Evolutionary conservation across 92 coral and sea anemone species (phyloP).

Genomic region (Epizoanthus scotinus): DNA sequence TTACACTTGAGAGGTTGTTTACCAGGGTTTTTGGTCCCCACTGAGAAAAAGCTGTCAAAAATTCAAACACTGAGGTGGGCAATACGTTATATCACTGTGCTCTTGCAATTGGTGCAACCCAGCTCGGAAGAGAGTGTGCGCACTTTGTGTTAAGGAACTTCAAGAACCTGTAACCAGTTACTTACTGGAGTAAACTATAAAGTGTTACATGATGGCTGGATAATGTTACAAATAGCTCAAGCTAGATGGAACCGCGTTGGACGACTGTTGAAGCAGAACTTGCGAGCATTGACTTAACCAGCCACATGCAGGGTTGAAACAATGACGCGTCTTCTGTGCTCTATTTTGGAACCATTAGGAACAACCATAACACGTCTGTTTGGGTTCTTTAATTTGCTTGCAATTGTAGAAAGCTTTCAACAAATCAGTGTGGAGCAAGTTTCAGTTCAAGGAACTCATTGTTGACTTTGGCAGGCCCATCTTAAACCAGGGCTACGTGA

Average conservation of each 20-base stretch:
- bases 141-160: background rate
- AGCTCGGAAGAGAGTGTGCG: background rate
- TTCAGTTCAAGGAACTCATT: background rate
- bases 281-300: background rate
- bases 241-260: no score
- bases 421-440: background rate
- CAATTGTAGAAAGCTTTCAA: constrained; percentile 12
- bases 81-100: constrained; percentile 79
- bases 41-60: constrained; percentile 88
- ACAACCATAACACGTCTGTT: background rate
- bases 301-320: constrained; percentile 9
- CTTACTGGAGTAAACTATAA: no score
- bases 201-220: no score
- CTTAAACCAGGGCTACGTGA: no score
- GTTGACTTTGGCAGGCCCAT: no score
- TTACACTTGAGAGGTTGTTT: constrained; percentile 81
- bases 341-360: background rate
- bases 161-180: no score
- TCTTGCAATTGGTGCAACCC: constrained; percentile 71
- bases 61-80: constrained; percentile 93
- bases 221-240: no score
- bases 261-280: constrained; percentile 18
- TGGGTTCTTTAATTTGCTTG: constrained; percentile 10
- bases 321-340: background rate
- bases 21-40: constrained; percentile 79